phyloP scores from a whole-genome alignment of 2,888 invertebrate species.

The Sinohyriopsis cumingii region DNA sequence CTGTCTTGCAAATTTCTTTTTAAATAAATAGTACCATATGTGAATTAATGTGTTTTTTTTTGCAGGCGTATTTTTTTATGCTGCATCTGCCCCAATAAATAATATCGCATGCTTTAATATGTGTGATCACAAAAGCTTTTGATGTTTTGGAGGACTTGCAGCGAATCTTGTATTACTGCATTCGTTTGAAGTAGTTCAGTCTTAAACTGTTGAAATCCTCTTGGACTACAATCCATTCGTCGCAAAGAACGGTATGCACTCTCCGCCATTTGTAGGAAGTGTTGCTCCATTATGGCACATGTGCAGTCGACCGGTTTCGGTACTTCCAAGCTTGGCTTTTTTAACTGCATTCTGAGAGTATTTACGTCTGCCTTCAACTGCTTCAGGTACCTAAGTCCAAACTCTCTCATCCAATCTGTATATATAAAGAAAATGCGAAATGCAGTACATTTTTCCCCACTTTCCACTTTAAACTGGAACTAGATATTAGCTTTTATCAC shows the following conservation, averaged over 20 bases:
- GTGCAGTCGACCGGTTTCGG: slow-evolving; percentile 41
- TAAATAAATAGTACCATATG: too few relatives aligned
- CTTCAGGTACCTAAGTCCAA: slow-evolving; percentile 37
- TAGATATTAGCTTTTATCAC: too few relatives aligned
- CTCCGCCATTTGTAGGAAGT: slow-evolving; percentile 55
- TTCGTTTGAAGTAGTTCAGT: slow-evolving; percentile 52
- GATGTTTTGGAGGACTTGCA: slow-evolving; percentile 48
- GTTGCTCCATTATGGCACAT: slow-evolving; percentile 54
- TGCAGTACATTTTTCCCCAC: background rate
- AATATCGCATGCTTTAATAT: background rate
- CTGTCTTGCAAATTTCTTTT: too few relatives aligned
- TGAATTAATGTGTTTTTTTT: too few relatives aligned
- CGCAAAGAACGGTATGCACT: slow-evolving; percentile 51
- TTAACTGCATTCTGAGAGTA: slow-evolving; percentile 29
- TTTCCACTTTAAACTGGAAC: background rate
- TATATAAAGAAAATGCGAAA: slow-evolving; percentile 1
- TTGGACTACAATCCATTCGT: slow-evolving; percentile 41
- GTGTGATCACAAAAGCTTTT: slow-evolving; percentile 49
- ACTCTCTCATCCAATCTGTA: slow-evolving; percentile 40
- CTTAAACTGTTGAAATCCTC: slow-evolving; percentile 50
- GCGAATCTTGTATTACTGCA: slow-evolving; percentile 45
- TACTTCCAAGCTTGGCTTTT: slow-evolving; percentile 30
- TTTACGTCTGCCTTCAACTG: slow-evolving; percentile 37
- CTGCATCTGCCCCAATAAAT: too few relatives aligned
- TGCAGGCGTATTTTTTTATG: too few relatives aligned